Evolutionary conservation across 2,888 invertebrate genomes (phyloP), one percentile per base, ranked within the genome.

Genomic region (Agelastica alni): DNA sequence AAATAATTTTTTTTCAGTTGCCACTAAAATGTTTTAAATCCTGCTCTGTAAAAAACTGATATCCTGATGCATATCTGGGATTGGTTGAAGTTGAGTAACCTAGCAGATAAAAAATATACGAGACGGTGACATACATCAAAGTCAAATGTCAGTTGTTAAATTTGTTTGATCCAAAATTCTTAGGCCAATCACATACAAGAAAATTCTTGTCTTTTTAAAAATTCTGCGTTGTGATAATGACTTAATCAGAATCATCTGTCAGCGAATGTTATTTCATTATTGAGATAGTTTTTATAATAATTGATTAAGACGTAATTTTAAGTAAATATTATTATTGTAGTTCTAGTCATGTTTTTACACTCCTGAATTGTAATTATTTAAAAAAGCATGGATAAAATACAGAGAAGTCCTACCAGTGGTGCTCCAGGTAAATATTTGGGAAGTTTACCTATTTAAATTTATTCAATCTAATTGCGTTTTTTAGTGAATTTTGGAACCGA

Each of bases 401-500:
- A 48, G 37, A 9, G 12, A 16, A 49, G 49, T 18, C 41, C 49
- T 12, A 32, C 4, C 14, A 49, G 42, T 32, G 32, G n/a, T n/a
- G 22, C 30, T 20, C 20, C 36, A 22, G 49, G 49, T 49, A 32
- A 12, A 20, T n/a, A n/a, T n/a, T n/a, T n/a, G n/a, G n/a, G n/a
- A n/a, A n/a, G n/a, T n/a, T n/a, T n/a, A n/a, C 13, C 4, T 16
- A 16, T 34, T 14, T 34, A 1, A 34, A 34, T 34, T 34, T 14
- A 16, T 4, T 16, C 1, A 16, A 9, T 34, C 3, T 4, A 34
- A 34, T 34, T 1, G 14, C n/a, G 7, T 12, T 13, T 39, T 18
- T n/a, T 20, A 67, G 63, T 60, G 6, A 62, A 56, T 54, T 51
- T 60, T 42, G 55, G 47, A 18, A 67, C 60, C 53, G 66, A 68